Evolutionary conservation across 92 coral and sea anemone species (phyloP), one percentile per base, ranked within the genome.

Genomic region (Parazoanthus atlanticus): DNA sequence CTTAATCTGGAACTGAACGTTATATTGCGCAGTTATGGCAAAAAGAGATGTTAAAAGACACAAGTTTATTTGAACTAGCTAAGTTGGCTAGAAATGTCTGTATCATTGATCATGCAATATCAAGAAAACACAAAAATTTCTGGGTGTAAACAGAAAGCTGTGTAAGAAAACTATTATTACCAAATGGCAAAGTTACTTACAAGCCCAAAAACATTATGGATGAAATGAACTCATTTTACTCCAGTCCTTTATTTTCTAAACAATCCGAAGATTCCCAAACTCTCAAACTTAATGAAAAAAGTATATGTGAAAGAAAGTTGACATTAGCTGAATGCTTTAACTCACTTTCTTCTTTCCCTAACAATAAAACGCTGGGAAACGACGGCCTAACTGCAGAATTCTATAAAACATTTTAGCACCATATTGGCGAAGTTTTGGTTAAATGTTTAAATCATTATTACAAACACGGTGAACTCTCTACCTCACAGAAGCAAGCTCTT

Each of bases 261-360:
- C n/a, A n/a, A n/a, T n/a, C n/a, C n/a, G n/a, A n/a, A 0, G 65
- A 43, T 82, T 15, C 90, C 93, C 33, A 78, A 30, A 43, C 75
- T 79, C 73, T 46, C 29, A 29, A 61, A 41, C 61, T 41, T 67
- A 64, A 21, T 64, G 28, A 78, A 86, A 67, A 76, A 47, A 61
- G 33, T 26, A 81, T 26, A 81, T 90, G 90, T 56, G 88, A 88
- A 86, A 77, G 86, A 21, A 31, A 23, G n/a, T 21, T 89, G 74
- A 74, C 69, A 13, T 54, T 54, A 28, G 79, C 76, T 30, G 93
- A 90, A 72, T 90, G 90, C 80, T 67, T 90, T 26, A 69, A 69
- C 34, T 69, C 74, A 25, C 74, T 69, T 69, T 26, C 74, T 11
- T 69, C 74, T 31, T 79, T 49, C 25, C 0, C 25, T 47, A 81